Percentiles rank a stretch among this genome's conserved stretches.
Conservation (phyloP, 2,888 invertebrate species). For the Ophion ellenae region DNA sequence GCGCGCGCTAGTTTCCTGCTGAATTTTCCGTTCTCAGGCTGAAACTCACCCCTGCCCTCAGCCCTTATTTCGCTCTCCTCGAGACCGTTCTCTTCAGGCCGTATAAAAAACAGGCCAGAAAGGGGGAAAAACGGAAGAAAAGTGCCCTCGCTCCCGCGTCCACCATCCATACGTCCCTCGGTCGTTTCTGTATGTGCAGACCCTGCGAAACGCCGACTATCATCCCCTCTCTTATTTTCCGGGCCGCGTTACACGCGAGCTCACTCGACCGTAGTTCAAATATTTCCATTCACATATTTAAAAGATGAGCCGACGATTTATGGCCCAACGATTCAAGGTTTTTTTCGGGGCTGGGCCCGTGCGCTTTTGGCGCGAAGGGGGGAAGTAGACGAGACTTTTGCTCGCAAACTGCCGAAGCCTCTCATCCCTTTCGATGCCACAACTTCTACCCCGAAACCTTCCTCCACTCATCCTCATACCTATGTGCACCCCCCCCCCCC, state of each 20-base stretch:
- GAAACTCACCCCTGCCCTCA: slow-evolving; percentile 68
- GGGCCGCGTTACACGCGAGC: slow-evolving; percentile 36
- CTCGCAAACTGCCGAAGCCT: slow-evolving; percentile 31
- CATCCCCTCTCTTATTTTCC: slow-evolving; percentile 15
- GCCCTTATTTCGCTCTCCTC: no score
- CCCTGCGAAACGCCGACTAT: slow-evolving; percentile 23
- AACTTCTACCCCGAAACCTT: no score
- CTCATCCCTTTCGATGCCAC: no score
- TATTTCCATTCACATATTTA: slow-evolving; percentile 82
- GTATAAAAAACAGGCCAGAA: no score
- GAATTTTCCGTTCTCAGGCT: slow-evolving; percentile 45
- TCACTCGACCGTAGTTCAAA: slow-evolving; percentile 74
- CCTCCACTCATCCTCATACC: no score
- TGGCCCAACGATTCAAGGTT: slow-evolving; percentile 69
- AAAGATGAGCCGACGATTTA: slow-evolving; percentile 82
- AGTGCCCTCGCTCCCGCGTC: slow-evolving; percentile 35
- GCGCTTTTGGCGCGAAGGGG: slow-evolving; percentile 33
- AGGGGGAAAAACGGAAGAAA: not conserved
- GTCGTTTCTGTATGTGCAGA: slow-evolving; percentile 12
- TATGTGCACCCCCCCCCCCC: not conserved
- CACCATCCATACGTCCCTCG: not conserved
- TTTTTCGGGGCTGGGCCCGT: slow-evolving; percentile 21
- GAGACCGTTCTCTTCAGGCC: no score
- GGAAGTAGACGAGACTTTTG: slow-evolving; percentile 22
- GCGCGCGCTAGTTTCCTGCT: slow-evolving; percentile 34